Conservation (phyloP, 2,113 vertebrate species). For the Scomber japonicus region DNA sequence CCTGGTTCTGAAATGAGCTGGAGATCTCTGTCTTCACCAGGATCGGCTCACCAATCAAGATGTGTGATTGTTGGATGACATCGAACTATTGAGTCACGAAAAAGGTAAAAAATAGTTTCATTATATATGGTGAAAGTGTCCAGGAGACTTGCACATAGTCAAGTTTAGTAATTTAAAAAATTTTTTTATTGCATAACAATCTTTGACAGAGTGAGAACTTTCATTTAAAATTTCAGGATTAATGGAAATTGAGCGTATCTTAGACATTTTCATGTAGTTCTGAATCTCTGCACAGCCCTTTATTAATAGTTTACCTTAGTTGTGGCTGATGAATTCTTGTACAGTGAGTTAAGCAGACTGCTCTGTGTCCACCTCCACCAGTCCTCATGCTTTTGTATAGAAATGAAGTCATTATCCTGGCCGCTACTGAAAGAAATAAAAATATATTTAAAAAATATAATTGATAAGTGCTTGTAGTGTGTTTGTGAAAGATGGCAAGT, state of each 20-base stretch:
- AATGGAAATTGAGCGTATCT: too few relatives aligned
- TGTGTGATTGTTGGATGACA: conserved; percentile 55
- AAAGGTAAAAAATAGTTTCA: neutral
- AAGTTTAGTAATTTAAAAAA: neutral
- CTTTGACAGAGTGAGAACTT: neutral
- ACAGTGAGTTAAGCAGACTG: conserved; percentile 74
- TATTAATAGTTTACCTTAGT: conserved; percentile 44
- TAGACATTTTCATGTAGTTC: too few relatives aligned
- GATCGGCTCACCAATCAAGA: conserved; percentile 77
- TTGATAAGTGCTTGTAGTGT: neutral
- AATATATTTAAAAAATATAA: neutral
- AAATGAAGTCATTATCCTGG: conserved; percentile 44
- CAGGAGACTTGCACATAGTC: neutral
- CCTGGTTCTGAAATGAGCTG: conserved; percentile 44
- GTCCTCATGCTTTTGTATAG: conserved; percentile 65
- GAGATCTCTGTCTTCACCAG: conserved; percentile 67
- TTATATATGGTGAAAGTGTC: neutral
- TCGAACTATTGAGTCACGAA: neutral
- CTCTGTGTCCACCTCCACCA: conserved; percentile 86
- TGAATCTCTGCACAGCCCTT: too few relatives aligned
- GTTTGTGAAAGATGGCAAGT: neutral
- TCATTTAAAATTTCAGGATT: too few relatives aligned
- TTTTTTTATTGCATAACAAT: neutral
- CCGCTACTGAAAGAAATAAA: conserved; percentile 61
- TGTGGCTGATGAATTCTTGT: conserved; percentile 24